Evolutionary conservation across 2,797 vertebrate species (phyloP), one percentile per base, ranked within the genome.

Genomic region (Eptatretus atami): DNA sequence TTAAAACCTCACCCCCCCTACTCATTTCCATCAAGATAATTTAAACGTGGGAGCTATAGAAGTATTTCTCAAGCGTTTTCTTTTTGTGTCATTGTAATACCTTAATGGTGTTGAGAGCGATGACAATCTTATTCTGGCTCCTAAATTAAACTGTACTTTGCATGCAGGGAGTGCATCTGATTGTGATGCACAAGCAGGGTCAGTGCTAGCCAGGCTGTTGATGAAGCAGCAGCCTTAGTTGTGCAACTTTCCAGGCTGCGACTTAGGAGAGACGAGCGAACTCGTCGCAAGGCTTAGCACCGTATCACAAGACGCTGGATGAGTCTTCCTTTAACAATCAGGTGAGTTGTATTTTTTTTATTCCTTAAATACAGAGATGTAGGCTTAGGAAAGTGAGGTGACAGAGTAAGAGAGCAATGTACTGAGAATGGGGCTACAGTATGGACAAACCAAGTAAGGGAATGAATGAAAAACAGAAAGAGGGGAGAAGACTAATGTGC

Each of bases 281-380:
- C 75, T 87, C 1, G 74, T 84, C 67, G 71, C 77, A 75, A 53
- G 75, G 75, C 54, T 75, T 90, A 63, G 79, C 78, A 9, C 57
- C 73, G 2, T 82, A 80, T 0, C 83, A 82, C 65, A 90, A 90
- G 74, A 82, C 82, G 65, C 77, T 86, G 70, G 84, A 82, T 2
- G 79, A 85, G 66, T 77, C 81, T 9, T 76, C 81, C 1, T 87
- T 86, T 69, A 90, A 86, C 72, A 87, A 85, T 72, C 84, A 86
- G 81, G 84, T 74, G 53, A 31, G 55, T 15, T 9, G 11, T 24
- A 12, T n/a, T 53, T 44, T 60, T 24, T 10, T 15, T 24, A n/a
- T 15, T 19, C 14, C 54, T n/a, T 31, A 31, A 31, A 31, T 31
- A 3, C 31, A 6, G n/a, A 31, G 3, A 6, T 31, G 31, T 31